phyloP scores from a whole-genome alignment of 2,797 vertebrate genomes.

The Pangasius djambal region DNA sequence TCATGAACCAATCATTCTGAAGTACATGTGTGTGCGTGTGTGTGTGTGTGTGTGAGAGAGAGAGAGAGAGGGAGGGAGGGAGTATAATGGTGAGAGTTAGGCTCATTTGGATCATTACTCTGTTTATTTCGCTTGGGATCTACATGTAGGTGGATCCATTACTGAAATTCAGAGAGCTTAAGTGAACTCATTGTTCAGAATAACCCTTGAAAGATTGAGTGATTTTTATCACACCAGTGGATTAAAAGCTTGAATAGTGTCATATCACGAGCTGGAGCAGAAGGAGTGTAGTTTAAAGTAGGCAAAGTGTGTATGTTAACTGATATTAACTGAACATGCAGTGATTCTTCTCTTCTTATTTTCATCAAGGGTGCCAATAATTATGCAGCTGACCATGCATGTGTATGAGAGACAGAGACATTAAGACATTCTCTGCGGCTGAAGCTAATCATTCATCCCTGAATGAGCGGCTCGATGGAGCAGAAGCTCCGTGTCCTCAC shows the following conservation, averaged over 20 bases:
- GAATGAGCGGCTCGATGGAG: conserved; percentile 12
- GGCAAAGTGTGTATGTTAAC: neutral
- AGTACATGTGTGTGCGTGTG: neutral
- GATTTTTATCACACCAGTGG: neutral
- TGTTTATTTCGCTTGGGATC: conserved; percentile 19
- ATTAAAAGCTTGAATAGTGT: conserved; percentile 14
- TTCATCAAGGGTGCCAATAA: neutral
- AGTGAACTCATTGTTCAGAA: conserved; percentile 20
- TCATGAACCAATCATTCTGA: neutral
- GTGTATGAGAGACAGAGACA: neutral
- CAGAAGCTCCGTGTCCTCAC: conserved; percentile 3
- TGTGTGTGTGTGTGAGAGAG: neutral
- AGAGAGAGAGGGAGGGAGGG: neutral
- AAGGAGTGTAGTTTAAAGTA: neutral
- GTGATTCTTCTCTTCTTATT: neutral
- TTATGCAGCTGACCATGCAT: neutral
- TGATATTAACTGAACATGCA: neutral
- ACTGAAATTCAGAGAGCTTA: conserved; percentile 38
- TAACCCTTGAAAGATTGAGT: neutral
- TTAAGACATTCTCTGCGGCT: neutral
- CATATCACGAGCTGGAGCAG: neutral
- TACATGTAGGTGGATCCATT: conserved; percentile 41
- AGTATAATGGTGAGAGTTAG: neutral
- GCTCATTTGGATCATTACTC: neutral
- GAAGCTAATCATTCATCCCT: neutral